Base-by-base conservation (phyloP, 2,888 invertebrate species). In the Pristionchus mayeri region DNA sequence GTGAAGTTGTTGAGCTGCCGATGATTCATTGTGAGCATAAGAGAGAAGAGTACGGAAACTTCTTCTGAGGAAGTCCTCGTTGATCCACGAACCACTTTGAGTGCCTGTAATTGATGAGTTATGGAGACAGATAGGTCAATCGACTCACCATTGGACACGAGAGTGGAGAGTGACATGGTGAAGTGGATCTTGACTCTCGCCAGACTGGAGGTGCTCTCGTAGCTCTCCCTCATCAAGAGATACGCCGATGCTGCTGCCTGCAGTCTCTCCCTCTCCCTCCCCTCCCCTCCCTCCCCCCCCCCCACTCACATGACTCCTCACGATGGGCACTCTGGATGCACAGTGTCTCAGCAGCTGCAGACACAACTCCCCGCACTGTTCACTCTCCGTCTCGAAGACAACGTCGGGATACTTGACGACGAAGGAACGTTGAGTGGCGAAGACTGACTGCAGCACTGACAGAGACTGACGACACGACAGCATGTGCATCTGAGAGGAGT, bases 151-250 rank as follows among this genome's bases (percentile, higher is more conserved):
- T 84, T 88, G 52, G 97, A 98, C 76, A 98, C 98, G 81, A 98
- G 94, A 3, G 97, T 97, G 84, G 98, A 98, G 85, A 98, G 94
- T 0, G 98, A 97, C 95, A 98, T 98, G 13, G 98, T 98, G 87
- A 98, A 97, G 94, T 98, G 98, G 98, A 98, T 98, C 95, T 98
- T 98, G 2, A 98, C 97, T 87, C 97, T 95, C 60, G 98, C 97
- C 94, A 98, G 98, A 93, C 57, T 81, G 44, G 76, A 71, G 24
- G 85, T 85, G 44, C 76, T 85, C 67, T 87, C 88, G 85, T 87
- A 91, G 34, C 85, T 97, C 92, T 98, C 97, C 24, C 98, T 94
- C 97, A 98, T 98, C 87, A 98, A 95, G 85, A 97, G 95, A 94
- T 98, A 98, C 21, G 98, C 95, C 75, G 97, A 97, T 84, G 97